Conservation (phyloP, 2,888 invertebrate species). For the Oligia fasciuncula region DNA sequence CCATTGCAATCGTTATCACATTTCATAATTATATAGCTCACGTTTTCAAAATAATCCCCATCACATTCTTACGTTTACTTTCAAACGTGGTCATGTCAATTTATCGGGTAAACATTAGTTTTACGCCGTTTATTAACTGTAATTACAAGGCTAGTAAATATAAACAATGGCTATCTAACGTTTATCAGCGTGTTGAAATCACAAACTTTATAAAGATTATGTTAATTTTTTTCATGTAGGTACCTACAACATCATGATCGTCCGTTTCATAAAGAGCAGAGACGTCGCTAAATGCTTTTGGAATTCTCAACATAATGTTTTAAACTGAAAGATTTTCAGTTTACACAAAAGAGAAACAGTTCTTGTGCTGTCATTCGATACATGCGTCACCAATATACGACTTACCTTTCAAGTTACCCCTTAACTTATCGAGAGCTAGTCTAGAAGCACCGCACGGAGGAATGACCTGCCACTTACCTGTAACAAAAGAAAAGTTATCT, state of each 20-base stretch:
- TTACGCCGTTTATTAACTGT: constrained; percentile 60
- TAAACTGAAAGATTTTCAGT: background rate
- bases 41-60: constrained; percentile 67
- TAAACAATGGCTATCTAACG: constrained; percentile 52
- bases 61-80: constrained; percentile 61
- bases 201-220: constrained; percentile 36
- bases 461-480: constrained; percentile 75
- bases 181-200: constrained; percentile 55
- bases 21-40: constrained; percentile 44
- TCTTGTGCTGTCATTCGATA: constrained; percentile 15
- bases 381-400: constrained; percentile 1
- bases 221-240: constrained; percentile 27
- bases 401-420: constrained; percentile 34
- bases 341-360: constrained; percentile 26
- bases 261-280: background rate
- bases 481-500: constrained; percentile 70
- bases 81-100: constrained; percentile 59
- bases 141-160: constrained; percentile 65
- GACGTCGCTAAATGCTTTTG: background rate
- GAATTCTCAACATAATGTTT: background rate
- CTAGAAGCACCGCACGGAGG: constrained; percentile 20
- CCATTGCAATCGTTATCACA: constrained; percentile 79
- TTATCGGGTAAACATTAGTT: constrained; percentile 58
- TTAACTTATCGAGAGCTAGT: constrained; percentile 21
- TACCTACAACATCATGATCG: background rate